A percentile compares a stretch with the other conserved stretches of the same genome.
phyloP scores from a whole-genome alignment of 2,888 invertebrate species.

The Rhamnusium bicolor region DNA sequence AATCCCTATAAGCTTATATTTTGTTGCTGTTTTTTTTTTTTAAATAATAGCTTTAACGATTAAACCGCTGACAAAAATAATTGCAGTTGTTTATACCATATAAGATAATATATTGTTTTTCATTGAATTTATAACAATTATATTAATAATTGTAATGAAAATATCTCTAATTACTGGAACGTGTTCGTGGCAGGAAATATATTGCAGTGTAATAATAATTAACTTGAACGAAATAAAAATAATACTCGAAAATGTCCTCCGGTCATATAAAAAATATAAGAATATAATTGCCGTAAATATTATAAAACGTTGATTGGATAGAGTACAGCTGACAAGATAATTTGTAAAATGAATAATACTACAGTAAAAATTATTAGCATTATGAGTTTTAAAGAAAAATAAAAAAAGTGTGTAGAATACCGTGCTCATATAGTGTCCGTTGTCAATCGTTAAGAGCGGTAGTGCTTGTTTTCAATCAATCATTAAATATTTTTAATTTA shows the following conservation, averaged over 20 bases:
- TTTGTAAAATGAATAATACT: background rate
- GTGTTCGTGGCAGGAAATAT: conserved; percentile 29
- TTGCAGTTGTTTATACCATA: conserved; percentile 7
- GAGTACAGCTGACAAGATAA: conserved; percentile 26
- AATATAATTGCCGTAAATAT: conserved; percentile 21
- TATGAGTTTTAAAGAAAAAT: too few species aligned
- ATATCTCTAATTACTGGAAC: conserved; percentile 27
- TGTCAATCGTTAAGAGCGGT: too few species aligned
- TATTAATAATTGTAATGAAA: conserved; percentile 32
- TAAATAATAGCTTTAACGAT: background rate
- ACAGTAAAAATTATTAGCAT: too few species aligned
- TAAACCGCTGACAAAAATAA: background rate
- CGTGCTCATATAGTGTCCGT: too few species aligned
- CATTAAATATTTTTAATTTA: too few species aligned
- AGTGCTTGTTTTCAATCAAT: too few species aligned
- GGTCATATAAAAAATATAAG: conserved; percentile 7
- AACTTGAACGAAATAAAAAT: conserved; percentile 4
- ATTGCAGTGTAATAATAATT: background rate
- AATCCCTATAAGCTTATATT: too few species aligned
- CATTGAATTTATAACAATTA: conserved; percentile 24
- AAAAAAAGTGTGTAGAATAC: too few species aligned
- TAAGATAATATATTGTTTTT: conserved; percentile 16
- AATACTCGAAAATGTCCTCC: conserved; percentile 4
- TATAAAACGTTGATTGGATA: conserved; percentile 3
- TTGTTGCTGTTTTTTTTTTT: too few species aligned